Conservation (phyloP, 2,888 invertebrate species). For the Drosophila bunnanda region DNA sequence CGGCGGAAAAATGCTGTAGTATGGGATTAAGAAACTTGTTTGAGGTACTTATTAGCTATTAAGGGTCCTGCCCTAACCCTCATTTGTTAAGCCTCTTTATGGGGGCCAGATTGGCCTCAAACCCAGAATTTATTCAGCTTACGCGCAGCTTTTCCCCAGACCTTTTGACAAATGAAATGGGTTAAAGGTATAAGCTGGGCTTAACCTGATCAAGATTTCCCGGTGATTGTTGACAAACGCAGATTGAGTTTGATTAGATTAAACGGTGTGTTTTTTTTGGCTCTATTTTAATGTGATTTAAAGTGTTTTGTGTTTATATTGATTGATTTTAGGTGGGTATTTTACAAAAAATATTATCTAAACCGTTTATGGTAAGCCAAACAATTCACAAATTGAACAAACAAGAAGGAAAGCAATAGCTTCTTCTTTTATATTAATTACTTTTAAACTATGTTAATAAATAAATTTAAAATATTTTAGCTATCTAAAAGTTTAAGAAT, state of each 20-base stretch:
- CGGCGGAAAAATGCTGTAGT: conserved; percentile 24
- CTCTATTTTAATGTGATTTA: background rate
- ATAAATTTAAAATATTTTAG: too few species aligned
- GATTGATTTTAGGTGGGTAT: background rate
- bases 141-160: conserved; percentile 1
- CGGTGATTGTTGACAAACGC: conserved; percentile 15
- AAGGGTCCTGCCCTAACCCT: conserved; percentile 20
- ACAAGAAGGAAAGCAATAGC: background rate
- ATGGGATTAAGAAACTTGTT: conserved; percentile 38
- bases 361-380: background rate
- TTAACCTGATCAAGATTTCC: conserved; percentile 13
- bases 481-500: too few species aligned
- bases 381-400: background rate
- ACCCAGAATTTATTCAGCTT: conserved; percentile 35
- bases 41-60: conserved; percentile 34
- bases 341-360: background rate
- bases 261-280: background rate
- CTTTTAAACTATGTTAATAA: background rate
- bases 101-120: conserved; percentile 7
- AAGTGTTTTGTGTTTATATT: background rate
- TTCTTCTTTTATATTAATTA: background rate
- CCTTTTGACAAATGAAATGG: conserved; percentile 29
- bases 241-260: conserved; percentile 17
- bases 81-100: conserved; percentile 32
- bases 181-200: conserved; percentile 4